Conservation (phyloP, 2,888 invertebrate species). For the Calliopum simillimum region DNA sequence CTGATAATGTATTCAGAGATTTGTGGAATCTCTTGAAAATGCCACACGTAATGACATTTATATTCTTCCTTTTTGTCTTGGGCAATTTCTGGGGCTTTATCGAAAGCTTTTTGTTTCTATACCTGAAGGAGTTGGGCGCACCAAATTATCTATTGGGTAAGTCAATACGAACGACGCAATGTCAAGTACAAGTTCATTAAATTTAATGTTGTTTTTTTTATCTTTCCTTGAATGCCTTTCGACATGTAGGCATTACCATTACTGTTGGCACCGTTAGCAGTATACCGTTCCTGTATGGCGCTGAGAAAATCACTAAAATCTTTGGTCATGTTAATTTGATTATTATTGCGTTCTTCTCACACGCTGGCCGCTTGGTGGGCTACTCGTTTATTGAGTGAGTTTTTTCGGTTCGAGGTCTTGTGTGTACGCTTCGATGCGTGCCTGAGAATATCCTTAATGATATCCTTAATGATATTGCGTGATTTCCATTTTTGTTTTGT, state of each 20-base stretch:
- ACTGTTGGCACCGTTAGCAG: constrained; percentile 87
- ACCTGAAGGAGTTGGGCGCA: constrained; percentile 85
- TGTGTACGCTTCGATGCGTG: not conserved
- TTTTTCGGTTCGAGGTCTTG: constrained; percentile 8
- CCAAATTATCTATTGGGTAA: constrained; percentile 84
- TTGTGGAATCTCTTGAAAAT: constrained; percentile 80
- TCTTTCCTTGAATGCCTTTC: constrained; percentile 2
- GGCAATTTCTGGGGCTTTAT: constrained; percentile 92
- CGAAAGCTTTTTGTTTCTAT: constrained; percentile 88
- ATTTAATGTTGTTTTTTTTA: constrained; percentile 11
- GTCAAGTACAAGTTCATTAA: not conserved
- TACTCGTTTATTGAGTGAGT: constrained; percentile 87
- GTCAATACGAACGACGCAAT: constrained; percentile 49
- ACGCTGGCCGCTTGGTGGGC: constrained; percentile 83
- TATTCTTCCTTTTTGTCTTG: constrained; percentile 82
- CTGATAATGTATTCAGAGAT: constrained; percentile 82
- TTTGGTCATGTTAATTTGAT: constrained; percentile 87
- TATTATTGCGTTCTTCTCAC: constrained; percentile 86
- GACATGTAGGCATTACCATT: constrained; percentile 77
- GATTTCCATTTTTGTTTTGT: constrained; percentile 21
- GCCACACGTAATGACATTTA: constrained; percentile 83
- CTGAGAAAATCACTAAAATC: constrained; percentile 83
- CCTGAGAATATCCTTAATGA: constrained; percentile 13
- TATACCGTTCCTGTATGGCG: constrained; percentile 85
- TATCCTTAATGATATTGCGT: constrained; percentile 24